phyloP scores from a whole-genome alignment of 1,140 invertebrate genomes.

The Macrocentrus cingulum region DNA sequence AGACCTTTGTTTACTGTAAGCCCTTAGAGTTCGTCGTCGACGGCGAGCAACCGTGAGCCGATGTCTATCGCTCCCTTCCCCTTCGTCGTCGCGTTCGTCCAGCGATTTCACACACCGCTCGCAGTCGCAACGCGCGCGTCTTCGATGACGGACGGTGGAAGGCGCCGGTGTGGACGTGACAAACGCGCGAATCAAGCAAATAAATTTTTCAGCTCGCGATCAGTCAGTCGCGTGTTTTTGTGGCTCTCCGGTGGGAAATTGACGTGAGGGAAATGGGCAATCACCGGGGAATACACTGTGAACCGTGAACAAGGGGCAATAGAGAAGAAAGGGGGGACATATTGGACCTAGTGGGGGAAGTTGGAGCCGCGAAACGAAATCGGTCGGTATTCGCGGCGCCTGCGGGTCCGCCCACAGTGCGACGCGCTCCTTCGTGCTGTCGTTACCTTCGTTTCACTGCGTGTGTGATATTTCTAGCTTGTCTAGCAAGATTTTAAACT shows the following conservation, averaged over 20 bases:
- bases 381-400: constrained; percentile 27
- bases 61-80: too few relatives aligned
- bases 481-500: too few relatives aligned
- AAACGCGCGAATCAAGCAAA: not conserved
- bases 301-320: not conserved
- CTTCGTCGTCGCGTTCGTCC: constrained; percentile 5
- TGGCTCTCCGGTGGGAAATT: not conserved
- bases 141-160: constrained; percentile 7
- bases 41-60: too few relatives aligned
- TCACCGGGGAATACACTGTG: not conserved
- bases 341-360: constrained; percentile 22
- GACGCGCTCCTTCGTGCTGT: constrained; percentile 29
- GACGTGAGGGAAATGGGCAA: not conserved
- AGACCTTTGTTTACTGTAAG: too few relatives aligned
- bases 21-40: too few relatives aligned
- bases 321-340: not conserved
- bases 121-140: constrained; percentile 16
- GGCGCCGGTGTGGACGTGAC: not conserved
- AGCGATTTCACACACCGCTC: constrained; percentile 10
- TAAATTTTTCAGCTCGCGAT: not conserved
- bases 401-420: constrained; percentile 31
- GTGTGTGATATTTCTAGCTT: not conserved
- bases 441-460: constrained; percentile 13
- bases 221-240: not conserved
- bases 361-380: constrained; percentile 27